Percentiles rank a stretch among this genome's conserved stretches.
These are phyloP conservation scores for Nomada fabriciana DNA, from an alignment of 2,888 invertebrate species.

Conservation along the genomic window DNA sequence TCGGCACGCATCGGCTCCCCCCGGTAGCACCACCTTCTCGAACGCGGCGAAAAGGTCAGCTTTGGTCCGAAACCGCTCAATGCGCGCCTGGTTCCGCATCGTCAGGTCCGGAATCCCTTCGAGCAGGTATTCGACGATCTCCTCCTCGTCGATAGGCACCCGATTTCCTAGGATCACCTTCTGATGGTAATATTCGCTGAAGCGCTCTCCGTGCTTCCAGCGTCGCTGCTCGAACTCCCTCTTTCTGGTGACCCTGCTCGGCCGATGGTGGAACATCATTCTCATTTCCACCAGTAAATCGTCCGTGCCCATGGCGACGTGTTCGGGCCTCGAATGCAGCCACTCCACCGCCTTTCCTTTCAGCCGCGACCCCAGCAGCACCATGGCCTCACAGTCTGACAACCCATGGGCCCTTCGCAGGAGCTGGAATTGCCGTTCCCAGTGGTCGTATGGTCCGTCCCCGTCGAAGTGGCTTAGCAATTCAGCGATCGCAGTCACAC, in stretches of 20 bases:
- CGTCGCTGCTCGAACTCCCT: slow-evolving; percentile 5
- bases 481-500: neutral
- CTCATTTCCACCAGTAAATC: neutral
- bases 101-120: neutral
- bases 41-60: neutral
- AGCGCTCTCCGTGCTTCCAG: neutral
- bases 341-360: neutral
- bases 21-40: neutral
- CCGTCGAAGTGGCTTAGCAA: neutral
- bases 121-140: neutral
- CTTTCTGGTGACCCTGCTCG: neutral
- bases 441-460: neutral
- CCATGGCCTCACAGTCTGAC: neutral
- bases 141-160: neutral
- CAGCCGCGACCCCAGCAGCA: neutral
- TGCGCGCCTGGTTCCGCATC: slow-evolving; percentile 1
- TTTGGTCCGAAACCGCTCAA: neutral
- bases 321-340: slow-evolving; percentile 5
- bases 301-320: neutral
- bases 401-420: neutral
- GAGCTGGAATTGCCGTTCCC: neutral
- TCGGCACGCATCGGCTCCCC: neutral
- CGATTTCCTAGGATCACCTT: slow-evolving; percentile 2
- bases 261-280: neutral
- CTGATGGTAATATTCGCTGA: slow-evolving; percentile 7